These are phyloP conservation scores for Trichonephila clavata DNA, from an alignment of 1,140 invertebrate species.

Conservation along the genomic window DNA sequence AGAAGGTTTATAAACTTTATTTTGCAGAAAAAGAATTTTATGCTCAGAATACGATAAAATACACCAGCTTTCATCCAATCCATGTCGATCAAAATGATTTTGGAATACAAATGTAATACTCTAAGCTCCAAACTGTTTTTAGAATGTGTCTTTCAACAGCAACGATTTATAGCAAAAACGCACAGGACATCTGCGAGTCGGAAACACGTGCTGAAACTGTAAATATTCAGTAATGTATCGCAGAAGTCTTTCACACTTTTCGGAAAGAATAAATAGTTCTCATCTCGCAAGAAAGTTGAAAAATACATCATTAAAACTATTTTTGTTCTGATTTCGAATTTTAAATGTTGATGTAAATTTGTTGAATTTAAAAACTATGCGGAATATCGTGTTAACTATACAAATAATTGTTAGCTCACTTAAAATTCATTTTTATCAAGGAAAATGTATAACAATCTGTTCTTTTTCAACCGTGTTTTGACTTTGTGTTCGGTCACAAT, in stretches of 20 bases:
- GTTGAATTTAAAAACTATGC: too few relatives aligned
- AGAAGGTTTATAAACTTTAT: not conserved
- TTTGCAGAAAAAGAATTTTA: slow-evolving; percentile 7
- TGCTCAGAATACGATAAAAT: slow-evolving; percentile 39
- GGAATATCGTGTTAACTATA: too few relatives aligned
- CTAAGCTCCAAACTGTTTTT: slow-evolving; percentile 30
- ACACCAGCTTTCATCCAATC: slow-evolving; percentile 41
- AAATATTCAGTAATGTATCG: not conserved
- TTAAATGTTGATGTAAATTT: not conserved
- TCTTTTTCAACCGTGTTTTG: too few relatives aligned
- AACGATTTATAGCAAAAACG: slow-evolving; percentile 26
- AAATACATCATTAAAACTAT: not conserved
- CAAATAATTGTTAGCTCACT: too few relatives aligned
- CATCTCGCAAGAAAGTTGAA: not conserved
- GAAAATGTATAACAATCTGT: too few relatives aligned
- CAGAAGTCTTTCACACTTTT: not conserved
- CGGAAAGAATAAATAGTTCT: not conserved
- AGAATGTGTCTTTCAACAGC: slow-evolving; percentile 50
- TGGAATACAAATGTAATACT: slow-evolving; percentile 52
- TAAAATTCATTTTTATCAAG: too few relatives aligned
- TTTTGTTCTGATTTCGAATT: not conserved
- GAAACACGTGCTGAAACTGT: slow-evolving; percentile 38
- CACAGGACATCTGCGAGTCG: slow-evolving; percentile 31
- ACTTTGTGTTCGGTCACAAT: too few relatives aligned
- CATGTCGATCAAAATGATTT: slow-evolving; percentile 18